phyloP scores from a whole-genome alignment of 1,140 invertebrate species.

The Diorhabda elongata region DNA sequence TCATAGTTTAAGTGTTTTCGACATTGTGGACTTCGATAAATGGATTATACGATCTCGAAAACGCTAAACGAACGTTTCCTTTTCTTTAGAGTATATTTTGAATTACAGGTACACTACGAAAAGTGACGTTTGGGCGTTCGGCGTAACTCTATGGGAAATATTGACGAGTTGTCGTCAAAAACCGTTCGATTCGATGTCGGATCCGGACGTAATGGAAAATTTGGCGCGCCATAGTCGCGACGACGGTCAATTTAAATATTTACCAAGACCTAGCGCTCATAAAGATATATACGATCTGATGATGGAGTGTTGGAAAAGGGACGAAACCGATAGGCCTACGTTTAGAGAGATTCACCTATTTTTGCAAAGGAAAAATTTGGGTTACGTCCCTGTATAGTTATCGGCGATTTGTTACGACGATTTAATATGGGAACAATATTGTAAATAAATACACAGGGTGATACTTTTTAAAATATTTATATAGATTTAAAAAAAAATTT shows the following conservation, averaged over 20 bases:
- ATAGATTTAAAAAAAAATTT: slow-evolving; percentile 23
- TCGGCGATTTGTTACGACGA: slow-evolving; percentile 36
- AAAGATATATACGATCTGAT: slow-evolving; percentile 79
- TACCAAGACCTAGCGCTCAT: slow-evolving; percentile 58
- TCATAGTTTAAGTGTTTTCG: too few species aligned
- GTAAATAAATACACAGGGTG: slow-evolving; percentile 45
- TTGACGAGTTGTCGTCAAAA: slow-evolving; percentile 62
- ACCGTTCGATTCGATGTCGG: slow-evolving; percentile 68
- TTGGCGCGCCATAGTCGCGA: slow-evolving; percentile 59
- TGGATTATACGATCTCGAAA: too few species aligned
- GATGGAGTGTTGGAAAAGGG: slow-evolving; percentile 75
- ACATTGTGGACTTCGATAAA: too few species aligned
- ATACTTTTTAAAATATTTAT: slow-evolving; percentile 34
- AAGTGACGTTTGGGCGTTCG: slow-evolving; percentile 76
- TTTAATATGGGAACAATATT: slow-evolving; percentile 36
- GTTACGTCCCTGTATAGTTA: slow-evolving; percentile 58
- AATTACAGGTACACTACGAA: slow-evolving; percentile 66
- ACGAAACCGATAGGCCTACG: slow-evolving; percentile 65
- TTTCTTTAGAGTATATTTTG: too few species aligned
- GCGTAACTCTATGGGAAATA: slow-evolving; percentile 73
- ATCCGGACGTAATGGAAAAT: slow-evolving; percentile 70
- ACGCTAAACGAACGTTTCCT: background rate
- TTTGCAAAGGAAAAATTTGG: slow-evolving; percentile 74
- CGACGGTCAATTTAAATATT: slow-evolving; percentile 59
- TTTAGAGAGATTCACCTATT: slow-evolving; percentile 81